These are phyloP conservation scores for Pelobates cultripes DNA, from an alignment of 2,797 vertebrate genomes.

Conservation along the genomic window DNA sequence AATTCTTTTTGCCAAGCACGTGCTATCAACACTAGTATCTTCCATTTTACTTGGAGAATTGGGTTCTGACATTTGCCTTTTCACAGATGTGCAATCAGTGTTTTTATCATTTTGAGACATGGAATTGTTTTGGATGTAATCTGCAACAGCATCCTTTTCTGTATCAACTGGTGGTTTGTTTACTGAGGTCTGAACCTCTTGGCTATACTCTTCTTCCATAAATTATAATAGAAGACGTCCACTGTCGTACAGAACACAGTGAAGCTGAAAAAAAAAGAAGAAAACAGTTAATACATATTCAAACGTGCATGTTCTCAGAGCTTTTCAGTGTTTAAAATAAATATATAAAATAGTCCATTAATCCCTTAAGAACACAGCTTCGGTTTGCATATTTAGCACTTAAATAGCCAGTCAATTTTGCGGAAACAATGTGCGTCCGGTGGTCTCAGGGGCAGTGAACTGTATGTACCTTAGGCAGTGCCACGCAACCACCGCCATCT, in stretches of 20 bases:
- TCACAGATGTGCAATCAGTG: conserved; percentile 53
- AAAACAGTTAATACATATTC: conserved; percentile 16
- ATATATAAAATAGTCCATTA: too few species aligned
- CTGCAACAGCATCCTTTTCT: not conserved
- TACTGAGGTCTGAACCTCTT: conserved; percentile 57
- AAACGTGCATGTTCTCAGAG: too few species aligned
- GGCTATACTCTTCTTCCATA: conserved; percentile 68
- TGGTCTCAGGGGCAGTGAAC: too few species aligned
- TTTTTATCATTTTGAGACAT: conserved; percentile 44
- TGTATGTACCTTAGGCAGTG: too few species aligned
- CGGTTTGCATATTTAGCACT: too few species aligned
- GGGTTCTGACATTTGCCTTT: conserved; percentile 59
- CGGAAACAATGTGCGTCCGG: too few species aligned
- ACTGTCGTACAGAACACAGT: conserved; percentile 35
- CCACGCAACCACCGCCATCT: too few species aligned
- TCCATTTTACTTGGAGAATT: conserved; percentile 16
- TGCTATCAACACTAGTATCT: conserved; percentile 45
- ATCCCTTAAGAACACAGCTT: too few species aligned
- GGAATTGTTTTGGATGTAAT: too few species aligned
- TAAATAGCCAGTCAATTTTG: too few species aligned
- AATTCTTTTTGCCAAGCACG: conserved; percentile 61
- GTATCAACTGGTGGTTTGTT: conserved; percentile 34
- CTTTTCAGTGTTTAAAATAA: too few species aligned
- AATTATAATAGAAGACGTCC: conserved; percentile 24
- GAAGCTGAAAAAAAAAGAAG: conserved; percentile 61